Percentiles rank a stretch among this genome's conserved stretches.
phyloP scores from a whole-genome alignment of 1,140 invertebrate genomes.

The Antheraea mylitta region DNA sequence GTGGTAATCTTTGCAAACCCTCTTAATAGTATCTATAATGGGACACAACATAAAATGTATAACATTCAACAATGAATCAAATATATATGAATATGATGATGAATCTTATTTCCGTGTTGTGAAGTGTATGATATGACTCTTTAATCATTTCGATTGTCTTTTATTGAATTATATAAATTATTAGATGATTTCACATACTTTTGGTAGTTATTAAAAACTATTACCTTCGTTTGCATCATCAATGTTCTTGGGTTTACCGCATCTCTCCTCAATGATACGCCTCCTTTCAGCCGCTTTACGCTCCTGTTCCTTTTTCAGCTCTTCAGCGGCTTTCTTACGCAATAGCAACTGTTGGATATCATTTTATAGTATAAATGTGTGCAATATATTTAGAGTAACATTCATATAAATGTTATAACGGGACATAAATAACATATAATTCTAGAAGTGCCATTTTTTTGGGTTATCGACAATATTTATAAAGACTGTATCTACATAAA shows the following conservation, averaged over 20 bases:
- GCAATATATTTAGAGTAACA: too few species aligned
- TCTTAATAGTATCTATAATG: slow-evolving; percentile 86
- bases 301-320: slow-evolving; percentile 99
- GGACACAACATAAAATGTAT: slow-evolving; percentile 57
- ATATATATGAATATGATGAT: slow-evolving; percentile 19
- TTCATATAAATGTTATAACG: too few species aligned
- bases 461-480: too few species aligned
- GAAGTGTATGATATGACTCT: slow-evolving; percentile 17
- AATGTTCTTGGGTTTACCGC: slow-evolving; percentile 93
- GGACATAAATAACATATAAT: too few species aligned
- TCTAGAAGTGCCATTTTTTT: too few species aligned
- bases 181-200: not conserved
- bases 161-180: not conserved
- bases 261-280: slow-evolving; percentile 97
- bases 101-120: slow-evolving; percentile 33
- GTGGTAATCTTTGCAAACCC: slow-evolving; percentile 92
- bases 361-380: not conserved
- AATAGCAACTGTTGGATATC: slow-evolving; percentile 88
- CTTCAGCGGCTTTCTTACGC: slow-evolving; percentile 99
- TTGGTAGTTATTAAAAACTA: slow-evolving; percentile 12
- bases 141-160: not conserved
- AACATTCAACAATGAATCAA: slow-evolving; percentile 34
- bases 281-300: slow-evolving; percentile 98
- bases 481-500: too few species aligned
- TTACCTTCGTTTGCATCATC: slow-evolving; percentile 96